A percentile compares a stretch with the other conserved stretches of the same genome.
These are phyloP conservation scores for Caenorhabditis sulstoni DNA, from an alignment of 2,888 invertebrate genomes.

Conservation along the genomic window DNA sequence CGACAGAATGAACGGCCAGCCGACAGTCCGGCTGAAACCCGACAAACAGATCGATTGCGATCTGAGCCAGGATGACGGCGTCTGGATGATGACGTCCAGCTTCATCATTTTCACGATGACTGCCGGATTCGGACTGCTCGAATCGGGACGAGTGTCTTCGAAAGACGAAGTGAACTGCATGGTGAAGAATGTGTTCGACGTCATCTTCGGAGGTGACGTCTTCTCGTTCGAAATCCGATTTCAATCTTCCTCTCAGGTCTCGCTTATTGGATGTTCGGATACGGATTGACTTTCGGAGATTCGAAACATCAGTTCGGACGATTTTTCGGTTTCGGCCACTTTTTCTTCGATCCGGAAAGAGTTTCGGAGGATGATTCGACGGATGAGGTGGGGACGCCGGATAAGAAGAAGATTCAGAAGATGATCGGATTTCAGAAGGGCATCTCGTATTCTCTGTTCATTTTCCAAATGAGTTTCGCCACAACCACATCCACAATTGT, in stretches of 20 bases:
- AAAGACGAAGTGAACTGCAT: conserved; percentile 84
- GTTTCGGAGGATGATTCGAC: conserved; percentile 55
- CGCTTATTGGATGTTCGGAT: conserved; percentile 96
- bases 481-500: conserved; percentile 78
- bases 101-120: conserved; percentile 78
- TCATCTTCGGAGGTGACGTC: conserved; percentile 84
- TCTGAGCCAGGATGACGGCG: conserved; percentile 72
- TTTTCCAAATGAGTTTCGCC: conserved; percentile 78
- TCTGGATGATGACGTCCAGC: conserved; percentile 73
- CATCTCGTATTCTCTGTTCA: conserved; percentile 71
- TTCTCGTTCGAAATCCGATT: background rate
- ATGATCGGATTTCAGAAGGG: conserved; percentile 47
- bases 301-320: conserved; percentile 42
- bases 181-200: conserved; percentile 93
- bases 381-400: conserved; percentile 52
- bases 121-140: conserved; percentile 63
- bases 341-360: conserved; percentile 75
- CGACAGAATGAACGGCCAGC: conserved; percentile 19
- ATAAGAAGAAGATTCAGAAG: background rate
- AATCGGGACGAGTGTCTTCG: conserved; percentile 66
- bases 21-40: conserved; percentile 48
- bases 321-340: conserved; percentile 71
- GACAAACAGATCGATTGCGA: conserved; percentile 47
- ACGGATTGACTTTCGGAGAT: conserved; percentile 90
- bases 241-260: conserved; percentile 85